A percentile compares a stretch with the other conserved stretches of the same genome.
Evolutionary conservation across 2,797 vertebrate species (phyloP).

Genomic region (Melanotaenia parkinsoni): DNA sequence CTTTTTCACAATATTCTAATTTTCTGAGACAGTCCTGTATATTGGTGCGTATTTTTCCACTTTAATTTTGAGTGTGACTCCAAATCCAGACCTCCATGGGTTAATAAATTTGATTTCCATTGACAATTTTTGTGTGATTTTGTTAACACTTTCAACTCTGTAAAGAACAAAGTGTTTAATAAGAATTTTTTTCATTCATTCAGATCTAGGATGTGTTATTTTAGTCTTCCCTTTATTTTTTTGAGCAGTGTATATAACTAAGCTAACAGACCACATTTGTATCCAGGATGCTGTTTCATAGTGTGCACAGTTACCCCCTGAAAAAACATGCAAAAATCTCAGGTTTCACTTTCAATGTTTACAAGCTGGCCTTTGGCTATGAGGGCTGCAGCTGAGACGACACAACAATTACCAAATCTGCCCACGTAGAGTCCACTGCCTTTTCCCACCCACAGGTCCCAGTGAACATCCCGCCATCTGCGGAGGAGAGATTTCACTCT

Average conservation of each 20-base stretch:
- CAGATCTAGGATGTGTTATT: too few species aligned
- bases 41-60: too few species aligned
- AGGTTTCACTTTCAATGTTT: conserved; percentile 62
- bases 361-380: conserved; percentile 63
- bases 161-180: too few species aligned
- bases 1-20: too few species aligned
- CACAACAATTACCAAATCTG: conserved; percentile 54
- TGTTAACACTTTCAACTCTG: too few species aligned
- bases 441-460: conserved; percentile 36
- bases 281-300: conserved; percentile 17
- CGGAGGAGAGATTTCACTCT: conserved; percentile 15
- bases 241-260: background rate
- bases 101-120: too few species aligned
- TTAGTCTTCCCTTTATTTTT: too few species aligned
- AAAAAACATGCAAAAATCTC: conserved; percentile 45
- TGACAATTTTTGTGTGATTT: too few species aligned
- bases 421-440: conserved; percentile 40
- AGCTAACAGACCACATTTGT: background rate
- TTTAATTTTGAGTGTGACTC: too few species aligned
- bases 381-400: conserved; percentile 45
- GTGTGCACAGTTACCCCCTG: conserved; percentile 17
- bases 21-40: too few species aligned
- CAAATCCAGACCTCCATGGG: too few species aligned
- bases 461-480: conserved; percentile 31
- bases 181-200: too few species aligned